These are phyloP conservation scores for Cercopithecus mona DNA, from an alignment of 2,113 vertebrate species.

Conservation along the genomic window DNA sequence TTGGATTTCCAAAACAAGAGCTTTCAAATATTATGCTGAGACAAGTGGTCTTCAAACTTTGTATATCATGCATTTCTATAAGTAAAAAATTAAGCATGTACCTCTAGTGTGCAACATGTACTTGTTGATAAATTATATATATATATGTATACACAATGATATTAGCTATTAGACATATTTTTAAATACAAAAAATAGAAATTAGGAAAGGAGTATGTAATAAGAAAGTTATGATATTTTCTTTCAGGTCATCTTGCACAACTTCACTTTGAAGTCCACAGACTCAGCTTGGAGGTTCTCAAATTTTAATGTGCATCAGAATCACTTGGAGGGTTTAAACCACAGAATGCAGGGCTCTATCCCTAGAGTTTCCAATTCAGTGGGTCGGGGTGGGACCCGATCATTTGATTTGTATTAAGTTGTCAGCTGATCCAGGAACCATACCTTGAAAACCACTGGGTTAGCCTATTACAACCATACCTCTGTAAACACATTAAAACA, in stretches of 20 bases:
- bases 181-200: not conserved
- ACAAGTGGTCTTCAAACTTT: not conserved
- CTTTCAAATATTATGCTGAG: conserved; percentile 39
- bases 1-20: not conserved
- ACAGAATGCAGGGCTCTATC: not conserved
- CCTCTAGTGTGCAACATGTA: not conserved
- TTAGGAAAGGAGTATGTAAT: conserved; percentile 6
- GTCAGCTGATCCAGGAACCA: not conserved
- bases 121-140: not conserved
- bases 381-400: not conserved
- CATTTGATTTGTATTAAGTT: not conserved
- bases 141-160: not conserved
- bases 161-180: not conserved
- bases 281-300: not conserved
- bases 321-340: not conserved
- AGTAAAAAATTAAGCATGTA: not conserved
- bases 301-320: not conserved
- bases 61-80: not conserved
- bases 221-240: not conserved
- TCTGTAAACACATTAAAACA: not conserved
- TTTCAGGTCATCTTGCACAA: not conserved
- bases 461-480: not conserved
- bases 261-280: not conserved
- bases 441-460: not conserved
- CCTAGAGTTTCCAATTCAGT: not conserved